Percentiles rank a stretch among this genome's conserved stretches.
These are phyloP conservation scores for Sebastes hubbsi DNA, from an alignment of 2,797 vertebrate species.

Conservation along the genomic window DNA sequence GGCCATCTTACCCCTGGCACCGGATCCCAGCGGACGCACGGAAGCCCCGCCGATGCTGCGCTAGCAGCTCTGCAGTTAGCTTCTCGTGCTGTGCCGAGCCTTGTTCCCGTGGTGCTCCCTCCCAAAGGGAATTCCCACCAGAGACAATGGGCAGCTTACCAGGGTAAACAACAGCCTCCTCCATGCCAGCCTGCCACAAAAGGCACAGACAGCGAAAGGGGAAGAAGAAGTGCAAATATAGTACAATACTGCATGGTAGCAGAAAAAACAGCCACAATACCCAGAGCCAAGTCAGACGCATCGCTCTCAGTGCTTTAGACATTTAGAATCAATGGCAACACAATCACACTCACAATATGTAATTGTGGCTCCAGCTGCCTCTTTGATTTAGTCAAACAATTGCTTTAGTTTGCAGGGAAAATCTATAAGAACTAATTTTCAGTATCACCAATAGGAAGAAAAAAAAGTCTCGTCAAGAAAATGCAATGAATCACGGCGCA, in stretches of 20 bases:
- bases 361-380: conserved; percentile 76
- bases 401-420: conserved; percentile 64
- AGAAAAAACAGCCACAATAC: conserved; percentile 38
- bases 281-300: conserved; percentile 57
- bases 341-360: conserved; percentile 76
- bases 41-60: conserved; percentile 40
- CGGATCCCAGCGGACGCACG: conserved; percentile 61
- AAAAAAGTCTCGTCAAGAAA: conserved; percentile 68
- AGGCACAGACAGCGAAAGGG: conserved; percentile 55
- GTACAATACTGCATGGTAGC: conserved; percentile 43
- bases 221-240: conserved; percentile 66
- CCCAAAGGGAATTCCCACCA: conserved; percentile 81
- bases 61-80: conserved; percentile 48
- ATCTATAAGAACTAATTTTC: conserved; percentile 76
- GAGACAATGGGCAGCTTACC: conserved; percentile 82
- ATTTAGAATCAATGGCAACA: conserved; percentile 74
- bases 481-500: conserved; percentile 63
- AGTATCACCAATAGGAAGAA: conserved; percentile 58
- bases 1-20: conserved; percentile 66
- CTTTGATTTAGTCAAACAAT: conserved; percentile 80
- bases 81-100: conserved; percentile 41
- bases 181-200: conserved; percentile 71
- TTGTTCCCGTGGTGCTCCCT: conserved; percentile 58
- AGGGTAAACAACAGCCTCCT: conserved; percentile 80
- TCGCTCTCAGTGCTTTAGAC: conserved; percentile 65